Evolutionary conservation across 2,888 invertebrate genomes (phyloP).

Genomic region (Ochropleura leucogaster): DNA sequence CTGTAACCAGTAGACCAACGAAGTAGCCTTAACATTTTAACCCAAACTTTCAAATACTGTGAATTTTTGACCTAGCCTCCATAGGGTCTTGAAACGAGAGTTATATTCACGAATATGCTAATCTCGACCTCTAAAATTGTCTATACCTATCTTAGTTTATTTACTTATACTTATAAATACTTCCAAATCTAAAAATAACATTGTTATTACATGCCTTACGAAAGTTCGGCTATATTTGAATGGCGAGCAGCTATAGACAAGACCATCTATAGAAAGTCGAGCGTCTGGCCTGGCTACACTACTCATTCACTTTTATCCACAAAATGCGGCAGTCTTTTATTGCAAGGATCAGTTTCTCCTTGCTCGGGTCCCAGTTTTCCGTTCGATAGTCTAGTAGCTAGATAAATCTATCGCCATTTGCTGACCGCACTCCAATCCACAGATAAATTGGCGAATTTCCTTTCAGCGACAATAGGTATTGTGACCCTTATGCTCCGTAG

Average conservation of each 20-base stretch:
- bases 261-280: not conserved
- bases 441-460: constrained; percentile 23
- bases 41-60: too few species aligned
- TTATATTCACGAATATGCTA: too few species aligned
- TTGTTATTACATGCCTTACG: too few species aligned
- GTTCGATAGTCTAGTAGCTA: not conserved
- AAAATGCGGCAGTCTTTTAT: not conserved
- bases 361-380: not conserved
- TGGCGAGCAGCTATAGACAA: not conserved
- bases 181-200: not conserved
- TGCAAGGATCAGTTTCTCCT: constrained; percentile 5
- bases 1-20: too few species aligned
- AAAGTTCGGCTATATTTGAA: not conserved
- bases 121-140: too few species aligned
- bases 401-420: constrained; percentile 32
- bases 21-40: too few species aligned
- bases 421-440: constrained; percentile 13
- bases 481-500: not conserved
- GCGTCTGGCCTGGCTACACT: too few species aligned
- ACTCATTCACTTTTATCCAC: not conserved
- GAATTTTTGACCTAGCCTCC: too few species aligned
- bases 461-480: constrained; percentile 17
- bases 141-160: not conserved
- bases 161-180: not conserved
- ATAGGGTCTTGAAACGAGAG: too few species aligned